Evolutionary conservation across 2,113 vertebrate genomes (phyloP).

Genomic region (Alexandromys fortis): DNA sequence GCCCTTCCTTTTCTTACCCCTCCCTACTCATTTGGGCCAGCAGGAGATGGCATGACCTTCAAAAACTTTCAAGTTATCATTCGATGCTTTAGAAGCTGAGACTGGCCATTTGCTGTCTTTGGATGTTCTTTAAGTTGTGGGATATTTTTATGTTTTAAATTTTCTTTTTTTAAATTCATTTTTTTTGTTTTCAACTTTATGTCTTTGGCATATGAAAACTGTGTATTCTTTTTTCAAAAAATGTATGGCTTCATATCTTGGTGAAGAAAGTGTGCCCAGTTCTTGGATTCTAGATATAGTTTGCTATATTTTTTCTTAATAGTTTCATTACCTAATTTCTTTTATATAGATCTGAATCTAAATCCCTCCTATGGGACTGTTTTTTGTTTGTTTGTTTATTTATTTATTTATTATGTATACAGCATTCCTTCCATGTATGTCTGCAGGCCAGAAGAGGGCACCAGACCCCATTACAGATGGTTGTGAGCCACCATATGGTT

Average conservation of each 20-base stretch:
- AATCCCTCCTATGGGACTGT: not conserved
- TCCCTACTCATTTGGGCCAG: not conserved
- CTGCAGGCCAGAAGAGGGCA: no score
- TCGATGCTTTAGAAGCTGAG: not conserved
- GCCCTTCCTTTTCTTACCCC: not conserved
- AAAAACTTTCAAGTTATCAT: not conserved
- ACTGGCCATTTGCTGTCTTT: not conserved
- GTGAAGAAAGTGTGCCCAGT: not conserved
- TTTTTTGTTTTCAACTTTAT: conserved; percentile 2
- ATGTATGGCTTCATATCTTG: not conserved
- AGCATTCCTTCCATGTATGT: no score
- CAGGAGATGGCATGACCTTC: not conserved
- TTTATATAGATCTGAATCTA: not conserved
- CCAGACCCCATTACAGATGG: no score
- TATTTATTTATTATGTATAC: no score
- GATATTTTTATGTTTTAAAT: not conserved
- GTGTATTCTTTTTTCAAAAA: not conserved
- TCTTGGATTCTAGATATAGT: not conserved
- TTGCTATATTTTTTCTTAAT: not conserved
- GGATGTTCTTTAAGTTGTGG: not conserved
- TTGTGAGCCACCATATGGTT: no score
- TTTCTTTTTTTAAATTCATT: not conserved
- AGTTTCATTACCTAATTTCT: not conserved
- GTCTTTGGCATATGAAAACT: not conserved
- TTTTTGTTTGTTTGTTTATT: not conserved